These are phyloP conservation scores for Acanthosepion lycidas DNA, from an alignment of 2,888 invertebrate genomes.

Conservation along the genomic window DNA sequence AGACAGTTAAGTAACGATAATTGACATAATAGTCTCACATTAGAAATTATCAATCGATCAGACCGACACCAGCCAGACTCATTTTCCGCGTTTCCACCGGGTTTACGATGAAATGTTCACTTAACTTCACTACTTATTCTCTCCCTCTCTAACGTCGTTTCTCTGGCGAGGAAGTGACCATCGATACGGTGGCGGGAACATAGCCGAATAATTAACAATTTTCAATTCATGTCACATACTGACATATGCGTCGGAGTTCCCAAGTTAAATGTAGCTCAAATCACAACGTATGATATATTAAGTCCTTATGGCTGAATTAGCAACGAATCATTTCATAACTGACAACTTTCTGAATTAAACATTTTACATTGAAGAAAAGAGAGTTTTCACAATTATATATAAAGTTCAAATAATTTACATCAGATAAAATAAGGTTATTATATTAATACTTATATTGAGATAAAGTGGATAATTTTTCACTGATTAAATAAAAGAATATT, in stretches of 20 bases:
- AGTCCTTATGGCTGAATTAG: not conserved
- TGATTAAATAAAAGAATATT: not conserved
- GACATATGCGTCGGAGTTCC: slow-evolving; percentile 6
- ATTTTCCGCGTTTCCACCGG: not conserved
- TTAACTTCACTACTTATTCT: slow-evolving; percentile 4
- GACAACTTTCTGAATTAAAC: not conserved
- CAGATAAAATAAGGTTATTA: not conserved
- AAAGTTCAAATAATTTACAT: not conserved
- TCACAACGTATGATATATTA: not conserved
- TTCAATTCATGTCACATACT: slow-evolving; percentile 18
- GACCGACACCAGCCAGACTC: slow-evolving; percentile 2
- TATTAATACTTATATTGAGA: not conserved
- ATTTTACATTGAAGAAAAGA: not conserved
- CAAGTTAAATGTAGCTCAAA: not conserved
- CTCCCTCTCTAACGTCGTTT: not conserved
- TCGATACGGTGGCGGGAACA: not conserved
- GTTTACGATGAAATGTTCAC: slow-evolving; percentile 18
- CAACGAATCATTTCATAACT: not conserved
- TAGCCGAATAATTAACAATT: not conserved
- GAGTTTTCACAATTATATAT: not conserved
- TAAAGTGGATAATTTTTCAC: not conserved
- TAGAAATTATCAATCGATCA: slow-evolving; percentile 33
- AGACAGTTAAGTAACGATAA: slow-evolving; percentile 10
- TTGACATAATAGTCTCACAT: slow-evolving; percentile 20
- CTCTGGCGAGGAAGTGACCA: not conserved